phyloP scores from a whole-genome alignment of 1,140 invertebrate species.

The Oncopeltus fasciatus region DNA sequence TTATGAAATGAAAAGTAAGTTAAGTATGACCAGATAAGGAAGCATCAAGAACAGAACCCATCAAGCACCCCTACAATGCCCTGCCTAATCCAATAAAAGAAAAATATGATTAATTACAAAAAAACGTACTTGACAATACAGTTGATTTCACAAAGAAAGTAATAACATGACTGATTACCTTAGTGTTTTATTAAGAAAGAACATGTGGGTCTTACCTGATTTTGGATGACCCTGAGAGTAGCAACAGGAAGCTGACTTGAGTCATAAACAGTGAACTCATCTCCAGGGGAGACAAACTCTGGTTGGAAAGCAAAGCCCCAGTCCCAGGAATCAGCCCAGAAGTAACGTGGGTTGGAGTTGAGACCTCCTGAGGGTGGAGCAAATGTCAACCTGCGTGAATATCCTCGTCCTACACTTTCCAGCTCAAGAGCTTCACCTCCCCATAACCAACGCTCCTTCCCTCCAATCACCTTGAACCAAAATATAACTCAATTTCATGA shows the following conservation, averaged over 20 bases:
- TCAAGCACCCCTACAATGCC: too few species aligned
- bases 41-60: too few species aligned
- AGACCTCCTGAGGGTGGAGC: slow-evolving; percentile 41
- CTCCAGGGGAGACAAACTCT: slow-evolving; percentile 47
- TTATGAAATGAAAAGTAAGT: too few species aligned
- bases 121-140: too few species aligned
- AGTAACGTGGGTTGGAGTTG: slow-evolving; percentile 54
- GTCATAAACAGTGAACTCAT: slow-evolving; percentile 54
- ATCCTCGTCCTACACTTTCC: slow-evolving; percentile 53
- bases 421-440: slow-evolving; percentile 46
- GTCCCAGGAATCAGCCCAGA: slow-evolving; percentile 59
- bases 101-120: too few species aligned
- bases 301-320: slow-evolving; percentile 59
- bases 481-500: too few species aligned
- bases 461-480: too few species aligned
- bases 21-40: too few species aligned
- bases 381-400: slow-evolving; percentile 58
- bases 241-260: slow-evolving; percentile 44
- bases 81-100: too few species aligned
- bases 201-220: slow-evolving; percentile 45
- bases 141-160: too few species aligned
- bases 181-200: too few species aligned
- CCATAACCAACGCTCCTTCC: slow-evolving; percentile 35
- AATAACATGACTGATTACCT: too few species aligned
- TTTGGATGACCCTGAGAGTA: slow-evolving; percentile 42